These are phyloP conservation scores for Pipra filicauda DNA, from an alignment of 2,113 vertebrate genomes.

Conservation along the genomic window DNA sequence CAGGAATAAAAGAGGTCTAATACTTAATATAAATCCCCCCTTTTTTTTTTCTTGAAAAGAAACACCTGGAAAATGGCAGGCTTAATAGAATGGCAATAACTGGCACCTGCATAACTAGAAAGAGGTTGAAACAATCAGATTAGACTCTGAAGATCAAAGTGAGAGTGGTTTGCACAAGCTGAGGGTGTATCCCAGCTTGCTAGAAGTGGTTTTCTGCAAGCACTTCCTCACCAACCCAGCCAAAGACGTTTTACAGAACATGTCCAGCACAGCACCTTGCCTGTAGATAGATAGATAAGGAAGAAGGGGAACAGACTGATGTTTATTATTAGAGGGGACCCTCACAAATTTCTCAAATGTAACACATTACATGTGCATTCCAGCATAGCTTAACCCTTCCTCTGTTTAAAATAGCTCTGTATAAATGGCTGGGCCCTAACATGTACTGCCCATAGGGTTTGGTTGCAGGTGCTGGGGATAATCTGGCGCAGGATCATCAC, in stretches of 20 bases:
- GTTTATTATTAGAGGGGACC: neutral
- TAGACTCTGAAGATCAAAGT: neutral
- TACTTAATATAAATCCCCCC: neutral
- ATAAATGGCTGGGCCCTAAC: neutral
- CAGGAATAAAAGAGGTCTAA: neutral
- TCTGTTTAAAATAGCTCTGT: neutral
- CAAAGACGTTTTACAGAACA: neutral
- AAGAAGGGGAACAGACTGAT: too few relatives aligned
- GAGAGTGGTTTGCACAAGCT: neutral
- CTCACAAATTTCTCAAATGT: neutral
- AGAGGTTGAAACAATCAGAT: neutral
- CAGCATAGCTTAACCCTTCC: neutral
- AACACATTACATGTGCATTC: neutral
- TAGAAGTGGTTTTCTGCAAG: neutral
- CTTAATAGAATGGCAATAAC: neutral
- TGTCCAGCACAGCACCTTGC: fast-evolving
- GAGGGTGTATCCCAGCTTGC: neutral
- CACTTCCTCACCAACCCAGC: neutral
- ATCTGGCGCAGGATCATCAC: neutral
- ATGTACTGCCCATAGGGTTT: fast-evolving
- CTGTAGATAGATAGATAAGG: neutral
- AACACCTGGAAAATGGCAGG: neutral
- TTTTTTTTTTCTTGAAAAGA: neutral
- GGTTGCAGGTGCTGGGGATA: fast-evolving
- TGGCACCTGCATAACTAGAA: neutral